Base-by-base conservation (phyloP, 1,140 invertebrate species). In the Megathymus violae region DNA sequence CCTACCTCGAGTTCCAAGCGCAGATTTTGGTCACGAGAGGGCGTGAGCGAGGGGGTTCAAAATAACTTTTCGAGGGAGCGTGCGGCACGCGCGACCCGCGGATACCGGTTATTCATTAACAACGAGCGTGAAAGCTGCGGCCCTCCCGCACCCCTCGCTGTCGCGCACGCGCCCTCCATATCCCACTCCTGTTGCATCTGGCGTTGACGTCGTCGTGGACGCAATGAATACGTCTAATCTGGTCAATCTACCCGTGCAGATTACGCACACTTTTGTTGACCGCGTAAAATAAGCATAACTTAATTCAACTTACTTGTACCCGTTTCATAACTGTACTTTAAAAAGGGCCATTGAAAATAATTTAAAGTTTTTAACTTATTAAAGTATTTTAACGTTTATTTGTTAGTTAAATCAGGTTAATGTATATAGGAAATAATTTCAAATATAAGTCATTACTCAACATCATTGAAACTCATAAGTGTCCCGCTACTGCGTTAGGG, bases 151-250 rank as follows among this genome's bases (percentile, higher is more conserved):
- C 72, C 73, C 71, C 73, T 46, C 71, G n/a, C 71, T 61, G 19
- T 54, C 66, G 72, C 84, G 84, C 84, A 79, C 80, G 82, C 78
- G 80, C 69, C 62, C 67, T 71, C 72, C 76, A 78, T 77, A 78
- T 80, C 67, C 76, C 79, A 71, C 82, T 80, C 87, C 87, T 89
- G 87, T 89, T 89, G 87, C 87, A 84, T 89, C 83, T 86, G 79
- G 85, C 80, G 76, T 69, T 79, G 68, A 85, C 74, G 74, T 83
- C 82, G 82, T 79, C 77, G 71, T 77, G 80, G 86, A 85, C 67
- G 79, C 77, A 78, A 88, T 89, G 87, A 89, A 89, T 88, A 89
- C 82, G 80, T 74, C 82, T 87, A 80, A 89, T 85, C 76, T 82
- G 73, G 73, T 73, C 60, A 65, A 82, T 80, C 63, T 81, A 75